Evolutionary conservation across 2,888 invertebrate species (phyloP).

Genomic region (Conchocele bisecta): DNA sequence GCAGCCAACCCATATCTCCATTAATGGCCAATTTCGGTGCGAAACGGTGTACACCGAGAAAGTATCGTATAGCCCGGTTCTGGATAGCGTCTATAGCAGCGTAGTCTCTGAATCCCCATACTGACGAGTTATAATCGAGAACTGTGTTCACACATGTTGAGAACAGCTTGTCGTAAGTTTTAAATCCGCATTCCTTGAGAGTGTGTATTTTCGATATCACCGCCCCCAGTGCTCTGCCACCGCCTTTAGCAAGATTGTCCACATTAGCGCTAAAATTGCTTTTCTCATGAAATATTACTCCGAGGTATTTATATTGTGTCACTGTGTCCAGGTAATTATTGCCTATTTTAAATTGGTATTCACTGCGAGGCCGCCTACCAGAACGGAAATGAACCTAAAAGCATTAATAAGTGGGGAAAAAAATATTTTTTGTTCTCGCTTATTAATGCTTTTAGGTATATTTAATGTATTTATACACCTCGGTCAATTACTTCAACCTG

Average conservation of each 20-base stretch:
- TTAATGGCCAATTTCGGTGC: constrained; percentile 8
- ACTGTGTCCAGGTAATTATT: too few relatives aligned
- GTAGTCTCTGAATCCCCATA: constrained; percentile 19
- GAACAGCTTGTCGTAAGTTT: constrained; percentile 5
- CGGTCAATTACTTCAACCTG: too few relatives aligned
- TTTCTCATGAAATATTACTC: not conserved
- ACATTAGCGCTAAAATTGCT: not conserved
- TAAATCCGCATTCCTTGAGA: constrained; percentile 3
- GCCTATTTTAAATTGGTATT: not conserved
- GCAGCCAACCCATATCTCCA: constrained; percentile 27
- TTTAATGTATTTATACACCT: too few relatives aligned
- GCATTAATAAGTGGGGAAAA: too few relatives aligned
- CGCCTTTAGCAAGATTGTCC: not conserved
- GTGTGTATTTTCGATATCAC: constrained; percentile 11
- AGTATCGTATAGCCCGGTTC: constrained; percentile 23
- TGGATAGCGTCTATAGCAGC: constrained; percentile 18
- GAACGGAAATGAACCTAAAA: too few relatives aligned
- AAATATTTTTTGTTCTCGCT: too few relatives aligned
- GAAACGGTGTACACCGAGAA: constrained; percentile 16
- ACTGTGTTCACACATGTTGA: constrained; percentile 13
- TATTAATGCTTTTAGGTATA: too few relatives aligned
- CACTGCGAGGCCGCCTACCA: not conserved
- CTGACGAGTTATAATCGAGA: constrained; percentile 11
- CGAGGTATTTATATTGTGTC: not conserved
- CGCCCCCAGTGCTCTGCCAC: not conserved